Conservation (phyloP, 2,113 vertebrate species). For the Cheirogaleus medius region DNA sequence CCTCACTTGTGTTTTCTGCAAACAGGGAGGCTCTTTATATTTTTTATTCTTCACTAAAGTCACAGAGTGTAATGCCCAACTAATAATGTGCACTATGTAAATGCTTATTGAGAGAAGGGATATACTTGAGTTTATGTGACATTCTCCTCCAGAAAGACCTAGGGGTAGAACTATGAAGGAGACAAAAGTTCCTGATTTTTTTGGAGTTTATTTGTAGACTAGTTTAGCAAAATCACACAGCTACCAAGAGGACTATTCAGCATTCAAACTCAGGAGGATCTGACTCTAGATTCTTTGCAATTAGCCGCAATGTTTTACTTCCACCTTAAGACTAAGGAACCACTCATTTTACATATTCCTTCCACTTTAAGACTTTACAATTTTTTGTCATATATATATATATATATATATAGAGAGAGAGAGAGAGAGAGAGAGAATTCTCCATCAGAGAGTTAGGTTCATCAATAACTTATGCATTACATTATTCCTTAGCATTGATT, state of each 20-base stretch:
- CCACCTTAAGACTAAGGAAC: neutral
- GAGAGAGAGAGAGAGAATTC: too few species aligned
- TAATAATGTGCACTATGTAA: neutral
- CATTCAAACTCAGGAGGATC: accelerated
- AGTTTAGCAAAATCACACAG: neutral
- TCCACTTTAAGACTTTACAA: neutral
- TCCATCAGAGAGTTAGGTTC: neutral
- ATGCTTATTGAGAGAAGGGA: neutral
- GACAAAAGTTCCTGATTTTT: neutral
- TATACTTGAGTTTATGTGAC: neutral
- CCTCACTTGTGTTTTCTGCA: neutral
- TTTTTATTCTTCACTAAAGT: neutral
- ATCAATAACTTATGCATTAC: neutral
- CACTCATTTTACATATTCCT: neutral
- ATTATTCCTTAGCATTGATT: neutral
- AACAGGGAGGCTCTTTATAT: neutral
- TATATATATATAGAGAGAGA: too few species aligned
- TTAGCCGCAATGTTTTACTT: neutral
- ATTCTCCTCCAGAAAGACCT: neutral
- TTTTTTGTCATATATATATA: neutral
- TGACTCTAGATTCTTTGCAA: neutral
- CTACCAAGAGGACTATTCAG: neutral
- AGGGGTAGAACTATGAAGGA: neutral
- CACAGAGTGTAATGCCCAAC: neutral
- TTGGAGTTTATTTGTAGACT: neutral